These are phyloP conservation scores for Lamprotornis superbus DNA, from an alignment of 2,113 vertebrate genomes.

Conservation along the genomic window DNA sequence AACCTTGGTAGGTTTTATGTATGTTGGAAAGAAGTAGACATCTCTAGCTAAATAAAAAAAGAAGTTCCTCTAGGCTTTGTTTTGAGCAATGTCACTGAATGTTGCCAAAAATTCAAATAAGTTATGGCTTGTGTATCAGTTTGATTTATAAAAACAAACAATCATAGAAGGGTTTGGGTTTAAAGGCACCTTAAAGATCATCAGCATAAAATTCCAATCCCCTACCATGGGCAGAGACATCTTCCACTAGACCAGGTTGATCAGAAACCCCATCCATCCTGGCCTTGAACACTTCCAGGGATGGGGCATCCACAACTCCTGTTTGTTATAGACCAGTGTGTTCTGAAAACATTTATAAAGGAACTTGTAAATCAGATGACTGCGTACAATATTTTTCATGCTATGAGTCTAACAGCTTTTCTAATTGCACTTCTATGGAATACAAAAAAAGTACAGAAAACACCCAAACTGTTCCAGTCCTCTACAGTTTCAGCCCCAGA, in stretches of 20 bases:
- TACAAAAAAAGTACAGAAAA: background rate
- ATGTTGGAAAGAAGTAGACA: background rate
- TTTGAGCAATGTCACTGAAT: background rate
- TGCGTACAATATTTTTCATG: background rate
- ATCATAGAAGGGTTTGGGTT: background rate
- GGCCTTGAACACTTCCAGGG: background rate
- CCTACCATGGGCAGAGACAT: background rate
- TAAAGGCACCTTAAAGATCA: background rate
- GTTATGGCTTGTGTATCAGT: background rate
- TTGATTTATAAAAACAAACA: background rate
- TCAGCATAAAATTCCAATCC: background rate
- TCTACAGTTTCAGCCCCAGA: background rate
- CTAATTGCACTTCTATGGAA: background rate
- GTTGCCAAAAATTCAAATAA: background rate
- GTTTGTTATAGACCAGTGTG: rapidly evolving
- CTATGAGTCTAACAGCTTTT: background rate
- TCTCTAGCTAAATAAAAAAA: background rate
- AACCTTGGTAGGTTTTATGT: background rate
- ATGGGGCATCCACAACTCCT: background rate
- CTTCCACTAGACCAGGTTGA: background rate
- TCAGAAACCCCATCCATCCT: background rate
- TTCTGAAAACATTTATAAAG: background rate
- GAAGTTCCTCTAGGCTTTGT: background rate
- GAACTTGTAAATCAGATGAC: background rate
- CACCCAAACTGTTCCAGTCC: background rate